A percentile compares a stretch with the other conserved stretches of the same genome.
Conservation (phyloP, 2,113 vertebrate genomes). For the Dipodomys stephensi region DNA sequence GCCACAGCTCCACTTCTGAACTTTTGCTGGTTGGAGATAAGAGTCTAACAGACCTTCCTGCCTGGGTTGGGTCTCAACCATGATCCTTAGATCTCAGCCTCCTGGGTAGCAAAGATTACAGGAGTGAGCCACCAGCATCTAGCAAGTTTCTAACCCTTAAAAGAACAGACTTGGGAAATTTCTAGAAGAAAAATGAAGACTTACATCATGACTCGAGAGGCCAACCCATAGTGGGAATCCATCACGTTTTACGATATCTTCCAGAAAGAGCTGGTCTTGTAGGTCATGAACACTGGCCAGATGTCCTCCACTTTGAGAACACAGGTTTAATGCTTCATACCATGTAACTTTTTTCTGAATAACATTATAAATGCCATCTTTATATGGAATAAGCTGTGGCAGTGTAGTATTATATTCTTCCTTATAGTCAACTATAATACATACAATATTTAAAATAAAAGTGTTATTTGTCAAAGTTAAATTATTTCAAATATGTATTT, state of each 20-base stretch:
- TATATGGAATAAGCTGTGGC: constrained; percentile 82
- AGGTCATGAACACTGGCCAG: constrained; percentile 92
- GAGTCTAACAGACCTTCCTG: no score
- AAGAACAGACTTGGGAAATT: constrained; percentile 21
- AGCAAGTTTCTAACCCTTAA: not conserved
- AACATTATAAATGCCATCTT: constrained; percentile 88
- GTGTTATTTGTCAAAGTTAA: constrained; percentile 39
- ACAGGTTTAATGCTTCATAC: constrained; percentile 92
- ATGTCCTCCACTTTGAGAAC: constrained; percentile 87
- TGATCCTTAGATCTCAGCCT: no score
- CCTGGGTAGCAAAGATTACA: no score
- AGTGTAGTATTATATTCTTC: constrained; percentile 86
- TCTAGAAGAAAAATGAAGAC: constrained; percentile 78
- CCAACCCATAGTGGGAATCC: constrained; percentile 97
- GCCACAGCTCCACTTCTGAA: no score
- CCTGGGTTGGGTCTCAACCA: no score
- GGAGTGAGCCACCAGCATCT: no score
- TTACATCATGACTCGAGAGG: constrained; percentile 94
- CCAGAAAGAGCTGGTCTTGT: constrained; percentile 86
- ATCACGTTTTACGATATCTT: constrained; percentile 89
- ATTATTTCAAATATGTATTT: constrained; percentile 51
- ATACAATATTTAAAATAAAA: constrained; percentile 68
- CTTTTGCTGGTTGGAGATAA: no score
- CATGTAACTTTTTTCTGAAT: constrained; percentile 90
- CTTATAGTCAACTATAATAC: constrained; percentile 79